phyloP scores from a whole-genome alignment of 2,113 vertebrate species.

The Oncorhynchus clarkii region DNA sequence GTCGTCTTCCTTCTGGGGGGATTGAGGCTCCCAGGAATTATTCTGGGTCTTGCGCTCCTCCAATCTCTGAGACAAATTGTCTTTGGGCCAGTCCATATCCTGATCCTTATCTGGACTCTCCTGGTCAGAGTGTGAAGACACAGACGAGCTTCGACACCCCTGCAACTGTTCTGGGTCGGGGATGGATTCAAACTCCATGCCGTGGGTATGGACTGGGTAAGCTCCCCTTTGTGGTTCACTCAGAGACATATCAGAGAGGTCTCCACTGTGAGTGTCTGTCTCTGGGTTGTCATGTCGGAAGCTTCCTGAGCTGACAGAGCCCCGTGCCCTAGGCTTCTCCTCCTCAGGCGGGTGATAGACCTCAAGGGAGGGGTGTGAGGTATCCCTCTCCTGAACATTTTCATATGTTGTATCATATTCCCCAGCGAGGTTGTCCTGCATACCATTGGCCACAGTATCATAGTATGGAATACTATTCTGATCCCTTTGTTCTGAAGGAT shows the following conservation, averaged over 20 bases:
- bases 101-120: neutral
- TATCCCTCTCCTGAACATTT: neutral
- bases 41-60: neutral
- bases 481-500: slow-evolving; percentile 12
- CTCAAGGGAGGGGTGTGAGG: neutral
- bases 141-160: slow-evolving; percentile 43
- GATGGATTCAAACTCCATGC: slow-evolving; percentile 56
- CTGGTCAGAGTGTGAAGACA: slow-evolving; percentile 49
- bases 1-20: slow-evolving; percentile 18
- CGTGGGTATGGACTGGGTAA: neutral
- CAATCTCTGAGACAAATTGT: too few relatives aligned
- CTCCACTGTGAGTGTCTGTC: slow-evolving; percentile 13
- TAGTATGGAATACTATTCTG: slow-evolving; percentile 55
- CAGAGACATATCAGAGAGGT: slow-evolving; percentile 7
- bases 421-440: slow-evolving; percentile 30
- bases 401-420: slow-evolving; percentile 6
- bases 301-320: slow-evolving; percentile 32
- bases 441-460: slow-evolving; percentile 40
- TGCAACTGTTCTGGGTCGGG: slow-evolving; percentile 39
- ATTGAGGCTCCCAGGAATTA: slow-evolving; percentile 1
- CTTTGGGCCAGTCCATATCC: too few relatives aligned
- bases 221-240: neutral
- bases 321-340: neutral
- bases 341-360: neutral
- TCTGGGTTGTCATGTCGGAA: neutral